A percentile compares a stretch with the other conserved stretches of the same genome.
Conservation (phyloP, 92 coral and sea anemone species). For the Epizoanthus fatuus region DNA sequence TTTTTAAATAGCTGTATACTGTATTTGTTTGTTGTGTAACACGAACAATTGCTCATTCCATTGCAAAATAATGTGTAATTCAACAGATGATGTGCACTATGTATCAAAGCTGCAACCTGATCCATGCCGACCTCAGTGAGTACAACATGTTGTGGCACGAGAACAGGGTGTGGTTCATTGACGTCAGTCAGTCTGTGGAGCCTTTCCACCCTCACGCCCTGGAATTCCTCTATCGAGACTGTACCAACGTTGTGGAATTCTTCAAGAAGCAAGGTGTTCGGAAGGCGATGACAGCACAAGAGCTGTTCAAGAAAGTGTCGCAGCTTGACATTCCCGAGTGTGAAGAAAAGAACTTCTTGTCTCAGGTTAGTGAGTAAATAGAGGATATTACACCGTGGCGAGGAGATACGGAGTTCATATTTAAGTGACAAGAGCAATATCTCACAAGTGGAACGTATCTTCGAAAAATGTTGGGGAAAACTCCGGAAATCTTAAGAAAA, state of each 20-base stretch:
- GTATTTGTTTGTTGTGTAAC: too few relatives aligned
- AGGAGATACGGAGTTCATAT: too few relatives aligned
- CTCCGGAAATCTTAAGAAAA: too few relatives aligned
- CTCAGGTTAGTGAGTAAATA: conserved; percentile 67
- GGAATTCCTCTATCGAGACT: conserved; percentile 95
- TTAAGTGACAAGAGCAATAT: too few relatives aligned
- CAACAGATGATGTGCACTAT: conserved; percentile 93
- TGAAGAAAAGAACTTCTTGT: conserved; percentile 72
- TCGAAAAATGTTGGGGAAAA: too few relatives aligned
- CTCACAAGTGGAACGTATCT: too few relatives aligned
- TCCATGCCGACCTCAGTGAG: conserved; percentile 98
- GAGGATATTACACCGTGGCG: not conserved
- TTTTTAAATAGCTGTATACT: too few relatives aligned
- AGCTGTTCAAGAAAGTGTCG: conserved; percentile 88
- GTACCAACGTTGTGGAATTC: conserved; percentile 89
- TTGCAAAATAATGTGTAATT: not conserved
- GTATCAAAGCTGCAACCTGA: conserved; percentile 90
- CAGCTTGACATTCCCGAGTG: conserved; percentile 76
- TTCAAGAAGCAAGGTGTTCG: conserved; percentile 84
- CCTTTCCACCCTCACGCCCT: conserved; percentile 96
- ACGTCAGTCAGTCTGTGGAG: conserved; percentile 97
- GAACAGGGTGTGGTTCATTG: conserved; percentile 87
- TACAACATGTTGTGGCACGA: conserved; percentile 98
- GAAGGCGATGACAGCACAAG: conserved; percentile 69
- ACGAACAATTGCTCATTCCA: not conserved